phyloP scores from a whole-genome alignment of 2,797 vertebrate species.

The Siniperca scherzeri region DNA sequence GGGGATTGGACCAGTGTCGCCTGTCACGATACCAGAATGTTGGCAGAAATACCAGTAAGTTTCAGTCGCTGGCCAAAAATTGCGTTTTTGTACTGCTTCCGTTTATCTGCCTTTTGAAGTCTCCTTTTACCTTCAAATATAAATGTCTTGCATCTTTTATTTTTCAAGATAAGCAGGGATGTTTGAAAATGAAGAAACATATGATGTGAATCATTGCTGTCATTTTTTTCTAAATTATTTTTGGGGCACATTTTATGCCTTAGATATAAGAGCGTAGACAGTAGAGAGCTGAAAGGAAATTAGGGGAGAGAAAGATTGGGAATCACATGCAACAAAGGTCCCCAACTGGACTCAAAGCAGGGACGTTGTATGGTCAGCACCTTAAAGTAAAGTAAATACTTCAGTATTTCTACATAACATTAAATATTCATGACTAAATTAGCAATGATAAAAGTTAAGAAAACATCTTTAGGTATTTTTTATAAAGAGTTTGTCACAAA shows the following conservation, averaged over 20 bases:
- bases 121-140: background rate
- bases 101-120: background rate
- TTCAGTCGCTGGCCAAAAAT: background rate
- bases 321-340: background rate
- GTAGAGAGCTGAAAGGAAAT: background rate
- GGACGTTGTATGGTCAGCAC: background rate
- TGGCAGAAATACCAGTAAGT: constrained; percentile 3
- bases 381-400: background rate
- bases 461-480: background rate
- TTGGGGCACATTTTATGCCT: background rate
- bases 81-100: background rate
- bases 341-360: background rate
- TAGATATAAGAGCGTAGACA: background rate
- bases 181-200: background rate
- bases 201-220: background rate
- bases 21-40: background rate
- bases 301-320: background rate
- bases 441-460: background rate
- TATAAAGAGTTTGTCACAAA: background rate
- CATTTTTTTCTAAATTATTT: background rate
- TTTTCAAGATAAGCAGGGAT: background rate
- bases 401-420: background rate
- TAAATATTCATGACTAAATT: constrained; percentile 2
- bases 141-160: background rate
- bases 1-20: background rate